phyloP scores from a whole-genome alignment of 2,797 vertebrate species.

The Melanotaenia pygmaea region DNA sequence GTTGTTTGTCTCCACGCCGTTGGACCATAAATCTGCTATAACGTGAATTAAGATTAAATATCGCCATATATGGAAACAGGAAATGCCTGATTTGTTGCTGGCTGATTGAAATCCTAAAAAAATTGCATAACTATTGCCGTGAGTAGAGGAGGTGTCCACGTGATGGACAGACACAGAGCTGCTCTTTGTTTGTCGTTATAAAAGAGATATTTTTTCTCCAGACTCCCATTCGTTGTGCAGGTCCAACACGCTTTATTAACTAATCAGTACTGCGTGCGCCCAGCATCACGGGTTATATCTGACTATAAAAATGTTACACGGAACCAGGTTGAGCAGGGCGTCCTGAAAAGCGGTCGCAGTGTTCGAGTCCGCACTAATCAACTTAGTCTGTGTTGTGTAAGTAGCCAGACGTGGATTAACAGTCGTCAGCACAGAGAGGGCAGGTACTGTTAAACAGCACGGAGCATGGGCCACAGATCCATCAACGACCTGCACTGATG shows the following conservation, averaged over 20 bases:
- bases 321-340: neutral
- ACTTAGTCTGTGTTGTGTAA: constrained; percentile 20
- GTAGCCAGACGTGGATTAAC: constrained; percentile 43
- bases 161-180: constrained; percentile 44
- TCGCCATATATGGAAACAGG: neutral
- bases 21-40: neutral
- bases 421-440: constrained; percentile 5
- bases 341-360: neutral
- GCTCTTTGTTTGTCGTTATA: constrained; percentile 48
- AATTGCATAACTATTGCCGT: neutral
- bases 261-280: neutral
- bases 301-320: neutral
- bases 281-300: constrained; percentile 13
- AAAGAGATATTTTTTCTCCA: neutral
- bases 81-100: neutral
- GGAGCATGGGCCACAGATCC: neutral
- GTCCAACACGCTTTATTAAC: constrained; percentile 15
- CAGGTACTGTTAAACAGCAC: neutral
- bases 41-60: constrained; percentile 2
- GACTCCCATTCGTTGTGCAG: constrained; percentile 11
- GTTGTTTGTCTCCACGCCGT: neutral
- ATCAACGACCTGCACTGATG: neutral
- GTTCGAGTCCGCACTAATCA: constrained; percentile 24
- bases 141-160: constrained; percentile 17
- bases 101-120: constrained; percentile 19